These are phyloP conservation scores for Achatina immaculata DNA, from an alignment of 1,140 invertebrate genomes.

Conservation along the genomic window DNA sequence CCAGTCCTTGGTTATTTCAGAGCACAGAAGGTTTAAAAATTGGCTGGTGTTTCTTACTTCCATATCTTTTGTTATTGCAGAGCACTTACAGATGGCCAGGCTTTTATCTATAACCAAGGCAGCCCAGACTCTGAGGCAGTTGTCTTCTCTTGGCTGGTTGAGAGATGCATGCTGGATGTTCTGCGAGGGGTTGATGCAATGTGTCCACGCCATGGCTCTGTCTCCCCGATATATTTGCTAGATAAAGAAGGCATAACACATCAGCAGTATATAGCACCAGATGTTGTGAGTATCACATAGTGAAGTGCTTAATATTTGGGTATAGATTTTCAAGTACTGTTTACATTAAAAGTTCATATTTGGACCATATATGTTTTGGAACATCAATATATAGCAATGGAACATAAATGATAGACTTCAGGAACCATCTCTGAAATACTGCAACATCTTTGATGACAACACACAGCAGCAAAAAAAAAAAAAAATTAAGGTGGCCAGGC, in stretches of 20 bases:
- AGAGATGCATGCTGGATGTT: constrained; percentile 93
- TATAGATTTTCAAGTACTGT: too few relatives aligned
- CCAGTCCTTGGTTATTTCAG: too few relatives aligned
- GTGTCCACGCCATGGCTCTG: constrained; percentile 61
- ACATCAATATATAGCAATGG: neutral
- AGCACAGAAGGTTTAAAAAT: neutral
- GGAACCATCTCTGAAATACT: too few relatives aligned
- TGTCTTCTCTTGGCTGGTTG: constrained; percentile 80
- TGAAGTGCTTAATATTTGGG: too few relatives aligned
- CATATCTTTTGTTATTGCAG: constrained; percentile 11
- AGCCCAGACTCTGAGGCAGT: constrained; percentile 40
- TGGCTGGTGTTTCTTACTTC: neutral
- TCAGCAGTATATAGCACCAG: constrained; percentile 84
- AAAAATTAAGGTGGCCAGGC: too few relatives aligned
- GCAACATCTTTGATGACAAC: too few relatives aligned
- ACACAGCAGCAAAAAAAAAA: too few relatives aligned
- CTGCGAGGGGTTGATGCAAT: constrained; percentile 75
- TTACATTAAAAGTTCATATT: too few relatives aligned
- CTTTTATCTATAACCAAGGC: constrained; percentile 43
- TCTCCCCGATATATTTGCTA: constrained; percentile 59
- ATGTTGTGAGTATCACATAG: constrained; percentile 80
- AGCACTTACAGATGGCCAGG: constrained; percentile 42
- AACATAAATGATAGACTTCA: too few relatives aligned
- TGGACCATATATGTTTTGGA: neutral
- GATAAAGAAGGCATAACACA: constrained; percentile 80